Conservation (phyloP, 2,797 vertebrate genomes). For the Molossus molossus region DNA sequence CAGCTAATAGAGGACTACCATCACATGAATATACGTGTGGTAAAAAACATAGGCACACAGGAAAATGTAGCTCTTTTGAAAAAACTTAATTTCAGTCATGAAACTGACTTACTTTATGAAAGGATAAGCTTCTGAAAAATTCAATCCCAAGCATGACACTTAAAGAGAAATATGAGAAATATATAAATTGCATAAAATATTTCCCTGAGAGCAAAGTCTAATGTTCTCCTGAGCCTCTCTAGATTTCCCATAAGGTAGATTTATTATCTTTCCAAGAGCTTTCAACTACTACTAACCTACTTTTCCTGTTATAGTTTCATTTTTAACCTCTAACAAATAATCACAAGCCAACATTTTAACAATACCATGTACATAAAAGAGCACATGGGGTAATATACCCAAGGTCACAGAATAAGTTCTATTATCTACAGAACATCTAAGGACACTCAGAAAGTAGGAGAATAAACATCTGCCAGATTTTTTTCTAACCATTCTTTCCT, state of each 20-base stretch:
- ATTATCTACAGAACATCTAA: not conserved
- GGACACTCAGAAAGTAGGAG: not conserved
- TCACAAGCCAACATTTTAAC: constrained; percentile 44
- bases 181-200: constrained; percentile 47
- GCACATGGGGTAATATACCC: not conserved
- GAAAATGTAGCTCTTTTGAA: constrained; percentile 35
- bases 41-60: not conserved
- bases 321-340: constrained; percentile 42
- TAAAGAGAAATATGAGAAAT: not conserved
- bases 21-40: not conserved
- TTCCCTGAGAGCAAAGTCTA: not conserved
- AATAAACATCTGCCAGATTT: not conserved
- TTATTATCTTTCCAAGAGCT: not conserved
- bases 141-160: not conserved
- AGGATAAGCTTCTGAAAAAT: constrained; percentile 24
- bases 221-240: constrained; percentile 34
- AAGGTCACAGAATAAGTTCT: constrained; percentile 5
- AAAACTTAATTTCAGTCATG: constrained; percentile 44
- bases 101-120: constrained; percentile 42
- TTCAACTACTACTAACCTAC: not conserved
- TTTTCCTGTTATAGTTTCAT: constrained; percentile 49
- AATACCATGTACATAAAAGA: not conserved
- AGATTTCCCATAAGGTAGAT: not conserved
- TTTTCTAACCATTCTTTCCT: not conserved
- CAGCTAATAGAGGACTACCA: not conserved